Conservation (phyloP, 2,888 invertebrate genomes). For the Hydrotaea diabolus region DNA sequence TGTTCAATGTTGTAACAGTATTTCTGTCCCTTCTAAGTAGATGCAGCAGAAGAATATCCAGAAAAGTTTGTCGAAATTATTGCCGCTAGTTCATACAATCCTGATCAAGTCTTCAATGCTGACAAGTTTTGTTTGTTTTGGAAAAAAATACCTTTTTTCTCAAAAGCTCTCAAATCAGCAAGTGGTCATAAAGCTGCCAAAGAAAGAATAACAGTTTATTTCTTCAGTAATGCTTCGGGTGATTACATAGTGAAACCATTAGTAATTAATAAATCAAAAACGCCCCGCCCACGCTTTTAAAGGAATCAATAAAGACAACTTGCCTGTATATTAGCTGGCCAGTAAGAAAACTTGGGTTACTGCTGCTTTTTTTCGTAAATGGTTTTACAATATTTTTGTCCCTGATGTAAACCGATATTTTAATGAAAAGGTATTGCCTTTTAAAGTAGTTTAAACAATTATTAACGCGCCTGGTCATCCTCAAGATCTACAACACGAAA, state of each 20-base stretch:
- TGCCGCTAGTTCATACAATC: slow-evolving; percentile 68
- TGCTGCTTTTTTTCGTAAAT: slow-evolving; percentile 62
- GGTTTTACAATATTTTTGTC: slow-evolving; percentile 68
- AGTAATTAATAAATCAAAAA: slow-evolving; percentile 70
- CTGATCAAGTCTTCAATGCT: slow-evolving; percentile 73
- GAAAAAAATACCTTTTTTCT: slow-evolving; percentile 73
- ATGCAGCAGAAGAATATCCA: slow-evolving; percentile 63
- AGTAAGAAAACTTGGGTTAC: slow-evolving; percentile 72
- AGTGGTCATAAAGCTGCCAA: slow-evolving; percentile 69
- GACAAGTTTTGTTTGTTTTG: slow-evolving; percentile 49
- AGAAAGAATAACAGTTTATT: slow-evolving; percentile 71
- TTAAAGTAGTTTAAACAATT: slow-evolving; percentile 64
- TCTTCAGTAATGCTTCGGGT: slow-evolving; percentile 71
- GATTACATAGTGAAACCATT: slow-evolving; percentile 70
- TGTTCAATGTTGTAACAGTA: too few species aligned
- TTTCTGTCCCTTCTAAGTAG: too few species aligned
- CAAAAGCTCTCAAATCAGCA: slow-evolving; percentile 72
- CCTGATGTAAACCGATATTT: slow-evolving; percentile 64
- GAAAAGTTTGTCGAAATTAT: slow-evolving; percentile 69
- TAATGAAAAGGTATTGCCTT: slow-evolving; percentile 54
- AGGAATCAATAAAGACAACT: slow-evolving; percentile 65
- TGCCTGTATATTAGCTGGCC: slow-evolving; percentile 71
- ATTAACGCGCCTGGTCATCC: slow-evolving; percentile 64
- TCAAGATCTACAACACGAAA: slow-evolving; percentile 35
- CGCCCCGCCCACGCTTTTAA: slow-evolving; percentile 72